phyloP scores from a whole-genome alignment of 2,113 vertebrate genomes.

The Sinocyclocheilus rhinocerous region DNA sequence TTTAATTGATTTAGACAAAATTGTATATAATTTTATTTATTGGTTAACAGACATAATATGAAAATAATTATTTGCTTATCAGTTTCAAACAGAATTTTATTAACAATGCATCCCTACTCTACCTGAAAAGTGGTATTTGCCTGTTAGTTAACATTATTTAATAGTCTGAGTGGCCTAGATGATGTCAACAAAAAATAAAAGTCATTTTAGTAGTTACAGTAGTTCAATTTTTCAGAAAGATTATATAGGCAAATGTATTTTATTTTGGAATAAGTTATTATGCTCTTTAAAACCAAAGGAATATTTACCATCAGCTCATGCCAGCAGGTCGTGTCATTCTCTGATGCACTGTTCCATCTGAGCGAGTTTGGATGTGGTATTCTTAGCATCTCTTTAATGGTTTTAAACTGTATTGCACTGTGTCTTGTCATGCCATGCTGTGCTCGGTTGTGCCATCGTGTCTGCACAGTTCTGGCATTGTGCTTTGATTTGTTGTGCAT shows the following conservation, averaged over 20 bases:
- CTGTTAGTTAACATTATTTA: not conserved
- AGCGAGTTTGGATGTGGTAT: not conserved
- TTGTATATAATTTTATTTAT: not conserved
- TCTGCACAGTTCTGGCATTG: conserved; percentile 16
- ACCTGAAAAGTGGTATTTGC: not conserved
- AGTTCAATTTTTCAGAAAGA: not conserved
- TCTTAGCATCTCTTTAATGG: not conserved
- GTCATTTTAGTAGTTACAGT: not conserved
- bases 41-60: not conserved
- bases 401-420: conserved; percentile 12
- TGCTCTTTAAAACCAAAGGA: not conserved
- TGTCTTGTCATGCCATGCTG: conserved; percentile 9
- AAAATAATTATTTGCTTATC: not conserved
- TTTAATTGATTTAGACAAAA: not conserved
- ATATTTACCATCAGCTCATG: not conserved
- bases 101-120: not conserved
- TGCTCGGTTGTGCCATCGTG: not conserved
- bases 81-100: not conserved
- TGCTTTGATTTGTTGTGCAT: conserved; percentile 26
- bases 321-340: not conserved
- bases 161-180: not conserved
- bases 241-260: not conserved
- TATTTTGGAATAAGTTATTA: not conserved
- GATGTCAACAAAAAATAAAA: no score
- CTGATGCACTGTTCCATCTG: not conserved